Evolutionary conservation across 2,113 vertebrate species (phyloP).

Genomic region (Galeopterus variegatus): DNA sequence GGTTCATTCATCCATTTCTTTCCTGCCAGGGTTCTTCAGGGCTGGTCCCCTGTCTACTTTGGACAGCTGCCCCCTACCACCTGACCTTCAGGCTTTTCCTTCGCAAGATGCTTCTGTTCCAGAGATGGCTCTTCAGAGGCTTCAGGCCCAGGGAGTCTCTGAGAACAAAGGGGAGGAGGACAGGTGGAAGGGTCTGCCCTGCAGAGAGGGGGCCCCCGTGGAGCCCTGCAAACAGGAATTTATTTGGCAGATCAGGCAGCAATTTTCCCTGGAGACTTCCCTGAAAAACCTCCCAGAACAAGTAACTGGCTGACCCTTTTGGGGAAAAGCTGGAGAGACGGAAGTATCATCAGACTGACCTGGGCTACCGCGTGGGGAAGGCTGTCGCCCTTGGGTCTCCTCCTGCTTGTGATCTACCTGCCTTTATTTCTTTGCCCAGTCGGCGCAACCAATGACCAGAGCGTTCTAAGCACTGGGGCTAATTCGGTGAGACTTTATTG

Average conservation of each 20-base stretch:
- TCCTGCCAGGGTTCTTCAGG: background rate
- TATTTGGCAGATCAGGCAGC: background rate
- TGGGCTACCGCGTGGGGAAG: background rate
- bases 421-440: background rate
- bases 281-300: background rate
- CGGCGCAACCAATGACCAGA: conserved; percentile 48
- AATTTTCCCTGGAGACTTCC: background rate
- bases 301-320: background rate
- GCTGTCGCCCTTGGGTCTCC: background rate
- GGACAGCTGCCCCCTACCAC: background rate
- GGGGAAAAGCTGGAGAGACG: background rate
- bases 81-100: background rate
- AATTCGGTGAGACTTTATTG: conserved; percentile 72
- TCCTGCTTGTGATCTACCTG: background rate
- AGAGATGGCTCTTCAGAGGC: background rate
- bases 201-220: background rate
- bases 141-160: background rate
- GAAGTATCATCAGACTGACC: background rate
- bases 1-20: background rate
- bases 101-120: background rate
- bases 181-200: background rate
- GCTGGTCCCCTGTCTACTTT: background rate
- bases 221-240: background rate
- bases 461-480: background rate
- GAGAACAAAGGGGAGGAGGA: background rate